Evolutionary conservation across 1,140 invertebrate species (phyloP), one percentile per base, ranked within the genome.

Genomic region (Uloborus diversus): DNA sequence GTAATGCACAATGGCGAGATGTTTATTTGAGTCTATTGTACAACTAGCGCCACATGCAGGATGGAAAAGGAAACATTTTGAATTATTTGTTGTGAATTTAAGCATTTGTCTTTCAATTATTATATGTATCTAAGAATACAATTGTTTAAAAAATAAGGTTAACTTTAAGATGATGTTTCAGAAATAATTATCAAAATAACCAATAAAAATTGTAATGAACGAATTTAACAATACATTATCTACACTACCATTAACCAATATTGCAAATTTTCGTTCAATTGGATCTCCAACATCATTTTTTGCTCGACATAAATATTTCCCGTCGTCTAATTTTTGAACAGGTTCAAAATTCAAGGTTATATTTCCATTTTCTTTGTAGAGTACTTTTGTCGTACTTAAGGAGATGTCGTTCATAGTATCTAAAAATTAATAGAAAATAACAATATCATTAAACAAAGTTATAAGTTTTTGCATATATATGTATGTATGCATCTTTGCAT

Each of bases 231-330:
- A n/a, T n/a, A n/a, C n/a, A n/a, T 61, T 57, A 35, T 2, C 4
- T 14, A 0, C 20, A 37, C 27, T 73, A 73, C 56, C 70, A 47
- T 61, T n/a, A 30, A 73, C 56, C 7, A 70, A 27, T 14, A 70
- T 57, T 25, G 51, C 3, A 27, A 57, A n/a, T 14, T 4, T 28
- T 47, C 28, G 87, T 78, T 88, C 87, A 65, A 89, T 82, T 17
- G 85, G 84, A 25, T 85, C 83, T 14, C 86, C 87, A 20, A 90
- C 85, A 2, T 85, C 85, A 81, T 90, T 90, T 32, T 85, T 83
- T 0, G 88, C 87, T 51, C 87, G 86, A 83, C 89, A 90, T 30
- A 89, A 75, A 79, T 89, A 90, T 56, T 86, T 84, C 4, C 89
- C 83, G 13, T 80, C 59, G 56, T 84, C 64, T 27, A 70, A 53